phyloP scores from a whole-genome alignment of 2,797 vertebrate species.

The Eremophila alpestris region DNA sequence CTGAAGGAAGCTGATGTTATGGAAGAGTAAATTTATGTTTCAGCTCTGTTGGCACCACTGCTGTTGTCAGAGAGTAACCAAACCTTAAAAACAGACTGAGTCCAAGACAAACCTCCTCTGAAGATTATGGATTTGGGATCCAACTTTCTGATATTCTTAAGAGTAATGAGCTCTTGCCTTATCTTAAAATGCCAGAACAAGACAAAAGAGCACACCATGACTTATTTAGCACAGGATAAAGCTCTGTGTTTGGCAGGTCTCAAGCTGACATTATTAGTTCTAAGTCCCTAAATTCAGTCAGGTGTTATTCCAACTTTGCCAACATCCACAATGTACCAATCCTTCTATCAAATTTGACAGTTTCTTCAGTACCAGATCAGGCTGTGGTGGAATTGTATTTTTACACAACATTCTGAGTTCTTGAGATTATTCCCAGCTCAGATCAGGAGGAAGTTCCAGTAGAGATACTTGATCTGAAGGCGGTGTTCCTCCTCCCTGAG shows the following conservation, averaged over 20 bases:
- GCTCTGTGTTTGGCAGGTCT: not conserved
- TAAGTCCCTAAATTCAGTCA: not conserved
- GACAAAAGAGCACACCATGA: not conserved
- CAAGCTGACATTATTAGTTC: not conserved
- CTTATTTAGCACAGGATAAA: not conserved
- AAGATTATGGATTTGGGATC: not conserved
- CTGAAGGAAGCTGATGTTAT: not conserved
- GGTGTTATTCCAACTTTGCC: not conserved
- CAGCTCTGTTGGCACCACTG: not conserved
- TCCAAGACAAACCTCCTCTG: not conserved
- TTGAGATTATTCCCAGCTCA: not conserved
- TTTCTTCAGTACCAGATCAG: not conserved
- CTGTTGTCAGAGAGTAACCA: not conserved
- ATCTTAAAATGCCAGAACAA: not conserved
- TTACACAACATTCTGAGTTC: not conserved
- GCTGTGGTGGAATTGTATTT: not conserved
- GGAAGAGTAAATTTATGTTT: not conserved
- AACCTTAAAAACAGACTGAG: not conserved
- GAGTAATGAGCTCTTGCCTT: not conserved
- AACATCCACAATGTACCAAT: not conserved
- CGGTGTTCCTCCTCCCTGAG: not conserved
- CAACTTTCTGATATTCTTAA: not conserved
- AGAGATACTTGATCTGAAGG: not conserved
- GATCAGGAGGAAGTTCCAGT: not conserved
- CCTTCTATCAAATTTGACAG: not conserved